Conservation (phyloP, 2,888 invertebrate genomes). For the Chloroclystis v-ata region DNA sequence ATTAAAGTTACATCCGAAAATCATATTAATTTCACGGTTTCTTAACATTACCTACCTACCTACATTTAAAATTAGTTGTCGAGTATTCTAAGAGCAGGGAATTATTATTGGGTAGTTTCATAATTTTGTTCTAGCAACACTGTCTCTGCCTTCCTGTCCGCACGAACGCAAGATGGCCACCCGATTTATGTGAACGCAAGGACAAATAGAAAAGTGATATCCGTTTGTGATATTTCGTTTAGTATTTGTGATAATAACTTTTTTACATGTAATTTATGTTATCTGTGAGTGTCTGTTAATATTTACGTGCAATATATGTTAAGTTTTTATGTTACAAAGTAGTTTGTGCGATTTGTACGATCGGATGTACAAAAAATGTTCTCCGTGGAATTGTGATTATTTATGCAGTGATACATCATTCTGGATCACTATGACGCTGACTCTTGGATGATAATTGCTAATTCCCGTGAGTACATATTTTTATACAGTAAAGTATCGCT, state of each 20-base stretch:
- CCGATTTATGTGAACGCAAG: slow-evolving; percentile 75
- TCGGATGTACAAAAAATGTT: slow-evolving; percentile 69
- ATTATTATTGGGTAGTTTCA: slow-evolving; percentile 19
- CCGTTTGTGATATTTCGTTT: slow-evolving; percentile 63
- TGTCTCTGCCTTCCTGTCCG: slow-evolving; percentile 44
- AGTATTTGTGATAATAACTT: slow-evolving; percentile 65
- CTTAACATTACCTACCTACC: too few species aligned
- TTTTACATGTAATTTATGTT: slow-evolving; percentile 51
- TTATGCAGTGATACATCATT: slow-evolving; percentile 69
- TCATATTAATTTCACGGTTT: too few species aligned
- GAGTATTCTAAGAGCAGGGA: too few species aligned
- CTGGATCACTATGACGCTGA: slow-evolving; percentile 67
- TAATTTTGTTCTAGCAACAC: slow-evolving; percentile 45
- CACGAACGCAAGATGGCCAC: slow-evolving; percentile 76
- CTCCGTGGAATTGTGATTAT: slow-evolving; percentile 75
- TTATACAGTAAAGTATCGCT: slow-evolving; percentile 26
- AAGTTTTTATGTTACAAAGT: slow-evolving; percentile 65
- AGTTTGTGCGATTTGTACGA: slow-evolving; percentile 66
- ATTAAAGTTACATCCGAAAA: too few species aligned
- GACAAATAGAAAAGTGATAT: slow-evolving; percentile 70
- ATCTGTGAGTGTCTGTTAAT: slow-evolving; percentile 56
- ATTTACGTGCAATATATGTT: slow-evolving; percentile 69
- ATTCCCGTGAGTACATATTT: slow-evolving; percentile 58
- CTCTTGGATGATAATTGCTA: slow-evolving; percentile 73
- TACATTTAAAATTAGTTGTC: too few species aligned